phyloP scores from a whole-genome alignment of 2,113 vertebrate genomes.

The Eclectus roratus region DNA sequence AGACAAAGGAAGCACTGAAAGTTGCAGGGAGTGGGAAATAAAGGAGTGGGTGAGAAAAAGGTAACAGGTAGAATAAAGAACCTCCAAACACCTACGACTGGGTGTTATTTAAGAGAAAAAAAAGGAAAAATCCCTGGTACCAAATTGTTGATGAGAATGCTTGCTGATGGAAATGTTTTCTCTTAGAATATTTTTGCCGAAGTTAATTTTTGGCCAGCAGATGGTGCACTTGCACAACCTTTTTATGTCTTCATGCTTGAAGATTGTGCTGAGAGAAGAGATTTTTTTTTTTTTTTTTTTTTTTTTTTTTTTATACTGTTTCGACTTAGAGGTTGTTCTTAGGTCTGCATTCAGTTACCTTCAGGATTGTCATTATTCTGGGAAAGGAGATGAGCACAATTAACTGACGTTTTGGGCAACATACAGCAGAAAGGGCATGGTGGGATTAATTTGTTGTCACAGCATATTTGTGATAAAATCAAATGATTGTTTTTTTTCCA shows the following conservation, averaged over 20 bases:
- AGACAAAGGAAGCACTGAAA: background rate
- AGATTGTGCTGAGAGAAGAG: background rate
- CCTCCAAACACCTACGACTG: background rate
- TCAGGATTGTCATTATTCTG: background rate
- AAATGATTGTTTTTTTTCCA: background rate
- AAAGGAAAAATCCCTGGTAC: background rate
- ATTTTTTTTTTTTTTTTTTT: no score
- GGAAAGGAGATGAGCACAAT: background rate
- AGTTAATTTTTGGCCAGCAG: slow-evolving; percentile 60
- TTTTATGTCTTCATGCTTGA: background rate
- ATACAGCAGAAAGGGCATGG: background rate
- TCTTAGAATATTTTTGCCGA: background rate
- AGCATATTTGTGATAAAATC: background rate
- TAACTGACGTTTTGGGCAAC: background rate
- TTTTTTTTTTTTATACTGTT: background rate
- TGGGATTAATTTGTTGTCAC: background rate
- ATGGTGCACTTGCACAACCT: slow-evolving; percentile 59
- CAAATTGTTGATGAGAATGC: background rate
- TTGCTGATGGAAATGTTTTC: background rate
- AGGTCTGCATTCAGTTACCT: background rate
- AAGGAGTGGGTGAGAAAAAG: background rate
- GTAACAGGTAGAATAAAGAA: background rate
- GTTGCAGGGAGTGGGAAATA: background rate
- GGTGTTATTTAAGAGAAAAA: background rate
- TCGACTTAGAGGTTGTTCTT: background rate